A percentile compares a stretch with the other conserved stretches of the same genome.
Evolutionary conservation across 2,797 vertebrate species (phyloP).

Genomic region (Antennarius maculatus): DNA sequence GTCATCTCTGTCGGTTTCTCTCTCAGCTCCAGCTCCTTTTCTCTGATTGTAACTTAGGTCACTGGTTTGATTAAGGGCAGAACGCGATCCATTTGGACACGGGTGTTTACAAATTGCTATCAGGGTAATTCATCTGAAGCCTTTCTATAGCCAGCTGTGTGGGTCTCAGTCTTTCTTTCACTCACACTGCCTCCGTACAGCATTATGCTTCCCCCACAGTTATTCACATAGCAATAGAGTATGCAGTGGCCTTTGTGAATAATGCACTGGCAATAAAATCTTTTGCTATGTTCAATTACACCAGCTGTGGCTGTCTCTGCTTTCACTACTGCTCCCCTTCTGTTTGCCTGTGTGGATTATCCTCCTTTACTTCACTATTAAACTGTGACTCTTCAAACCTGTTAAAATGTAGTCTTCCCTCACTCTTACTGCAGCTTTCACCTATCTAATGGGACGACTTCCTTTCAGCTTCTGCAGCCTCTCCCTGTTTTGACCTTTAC

Average conservation of each 20-base stretch:
- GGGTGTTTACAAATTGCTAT: slow-evolving; percentile 26
- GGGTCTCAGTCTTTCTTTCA: slow-evolving; percentile 13
- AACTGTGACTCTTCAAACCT: slow-evolving; percentile 14
- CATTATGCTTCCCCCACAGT: slow-evolving; percentile 40
- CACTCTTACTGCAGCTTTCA: background rate
- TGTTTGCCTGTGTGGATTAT: slow-evolving; percentile 14
- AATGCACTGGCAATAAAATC: slow-evolving; percentile 66
- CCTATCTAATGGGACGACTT: background rate
- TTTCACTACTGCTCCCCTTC: slow-evolving; percentile 29
- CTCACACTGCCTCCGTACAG: slow-evolving; percentile 25
- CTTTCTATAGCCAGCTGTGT: slow-evolving; percentile 19
- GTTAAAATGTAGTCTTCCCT: slow-evolving; percentile 5
- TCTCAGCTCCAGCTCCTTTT: background rate
- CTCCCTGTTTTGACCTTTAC: slow-evolving; percentile 39
- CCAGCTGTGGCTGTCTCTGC: slow-evolving; percentile 27
- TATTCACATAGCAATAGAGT: slow-evolving; percentile 31
- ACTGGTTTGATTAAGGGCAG: slow-evolving; percentile 15
- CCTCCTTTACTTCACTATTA: slow-evolving; percentile 42
- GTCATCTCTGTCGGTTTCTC: slow-evolving; percentile 14
- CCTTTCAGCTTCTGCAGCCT: background rate
- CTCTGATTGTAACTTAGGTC: slow-evolving; percentile 10
- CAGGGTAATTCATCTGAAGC: slow-evolving; percentile 15
- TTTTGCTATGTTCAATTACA: slow-evolving; percentile 61
- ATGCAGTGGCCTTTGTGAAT: slow-evolving; percentile 60
- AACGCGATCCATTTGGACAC: slow-evolving; percentile 9